These are phyloP conservation scores for Fopius arisanus DNA, from an alignment of 1,140 invertebrate genomes.

Conservation along the genomic window DNA sequence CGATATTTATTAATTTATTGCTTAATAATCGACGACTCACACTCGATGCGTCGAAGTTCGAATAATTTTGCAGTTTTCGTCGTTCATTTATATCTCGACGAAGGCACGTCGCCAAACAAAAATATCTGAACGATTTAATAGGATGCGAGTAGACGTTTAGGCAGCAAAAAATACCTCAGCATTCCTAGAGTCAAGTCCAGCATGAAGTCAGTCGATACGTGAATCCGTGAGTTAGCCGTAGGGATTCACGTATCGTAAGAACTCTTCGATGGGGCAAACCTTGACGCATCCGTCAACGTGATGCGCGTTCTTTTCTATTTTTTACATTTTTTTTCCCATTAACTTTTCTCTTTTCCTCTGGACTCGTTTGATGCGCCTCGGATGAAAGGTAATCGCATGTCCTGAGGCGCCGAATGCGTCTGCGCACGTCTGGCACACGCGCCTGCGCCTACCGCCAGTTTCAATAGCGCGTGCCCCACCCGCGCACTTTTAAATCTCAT, in stretches of 20 bases:
- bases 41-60: too few species aligned
- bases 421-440: constrained; percentile 3
- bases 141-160: not conserved
- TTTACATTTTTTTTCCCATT: not conserved
- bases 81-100: not conserved
- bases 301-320: not conserved
- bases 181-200: not conserved
- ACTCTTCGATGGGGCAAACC: not conserved
- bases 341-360: not conserved
- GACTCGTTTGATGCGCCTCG: constrained; percentile 34
- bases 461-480: not conserved
- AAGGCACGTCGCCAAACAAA: not conserved
- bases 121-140: not conserved
- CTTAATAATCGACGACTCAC: too few species aligned
- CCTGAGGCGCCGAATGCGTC: constrained; percentile 50
- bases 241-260: not conserved
- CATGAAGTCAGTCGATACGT: not conserved
- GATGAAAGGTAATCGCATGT: constrained; percentile 57
- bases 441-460: not conserved
- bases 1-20: too few species aligned
- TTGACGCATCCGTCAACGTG: constrained; percentile 6
- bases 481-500: not conserved
- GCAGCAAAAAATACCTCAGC: not conserved
- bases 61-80: too few species aligned
- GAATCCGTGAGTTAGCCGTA: not conserved